These are phyloP conservation scores for Alsophila aescularia DNA, from an alignment of 2,888 invertebrate species.

Conservation along the genomic window DNA sequence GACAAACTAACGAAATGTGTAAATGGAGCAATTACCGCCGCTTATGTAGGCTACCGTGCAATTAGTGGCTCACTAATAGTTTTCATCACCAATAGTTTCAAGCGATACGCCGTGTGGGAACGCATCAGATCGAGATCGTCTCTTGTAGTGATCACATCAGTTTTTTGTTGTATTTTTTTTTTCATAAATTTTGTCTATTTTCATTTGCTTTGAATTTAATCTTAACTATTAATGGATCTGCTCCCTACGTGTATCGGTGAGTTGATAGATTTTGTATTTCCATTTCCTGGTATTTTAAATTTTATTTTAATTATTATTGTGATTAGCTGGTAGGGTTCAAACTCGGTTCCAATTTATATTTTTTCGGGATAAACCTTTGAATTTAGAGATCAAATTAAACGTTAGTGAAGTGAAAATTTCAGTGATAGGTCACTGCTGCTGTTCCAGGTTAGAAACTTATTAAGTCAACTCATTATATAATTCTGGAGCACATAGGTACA, in stretches of 20 bases:
- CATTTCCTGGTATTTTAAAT: conserved; percentile 1
- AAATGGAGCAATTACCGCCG: conserved; percentile 83
- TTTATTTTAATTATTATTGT: not conserved
- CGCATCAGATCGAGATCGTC: conserved; percentile 71
- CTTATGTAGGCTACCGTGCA: conserved; percentile 81
- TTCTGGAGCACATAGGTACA: conserved; percentile 59
- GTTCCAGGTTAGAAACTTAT: conserved; percentile 57
- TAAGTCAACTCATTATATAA: conserved; percentile 49
- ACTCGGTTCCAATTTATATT: not conserved
- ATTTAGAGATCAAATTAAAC: conserved; percentile 48
- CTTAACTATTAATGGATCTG: not conserved
- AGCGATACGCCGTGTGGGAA: conserved; percentile 60
- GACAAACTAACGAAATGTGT: conserved; percentile 81
- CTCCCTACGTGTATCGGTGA: conserved; percentile 7
- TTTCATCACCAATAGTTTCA: conserved; percentile 80
- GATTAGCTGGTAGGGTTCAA: not conserved
- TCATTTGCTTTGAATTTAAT: not conserved
- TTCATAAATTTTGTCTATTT: conserved; percentile 19
- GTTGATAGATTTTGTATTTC: not conserved
- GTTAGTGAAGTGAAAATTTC: conserved; percentile 57
- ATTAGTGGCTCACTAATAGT: conserved; percentile 82
- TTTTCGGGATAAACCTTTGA: conserved; percentile 33
- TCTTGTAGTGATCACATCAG: conserved; percentile 67
- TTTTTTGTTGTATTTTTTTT: conserved; percentile 41
- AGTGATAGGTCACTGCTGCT: conserved; percentile 61